Evolutionary conservation across 2,113 vertebrate species (phyloP).

Genomic region (Hucho hucho): DNA sequence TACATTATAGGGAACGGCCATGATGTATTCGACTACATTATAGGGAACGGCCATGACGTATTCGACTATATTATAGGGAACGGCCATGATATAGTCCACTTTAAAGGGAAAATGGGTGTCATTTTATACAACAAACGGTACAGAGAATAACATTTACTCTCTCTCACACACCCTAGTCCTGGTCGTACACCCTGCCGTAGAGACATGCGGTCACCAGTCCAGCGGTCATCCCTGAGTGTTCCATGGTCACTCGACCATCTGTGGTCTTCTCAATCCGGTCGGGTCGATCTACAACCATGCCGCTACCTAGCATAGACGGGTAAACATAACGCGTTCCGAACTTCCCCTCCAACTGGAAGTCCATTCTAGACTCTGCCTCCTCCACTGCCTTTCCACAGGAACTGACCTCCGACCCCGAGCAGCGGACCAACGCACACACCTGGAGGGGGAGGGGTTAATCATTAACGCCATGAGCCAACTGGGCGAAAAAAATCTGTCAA

Average conservation of each 20-base stretch:
- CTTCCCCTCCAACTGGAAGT: constrained; percentile 81
- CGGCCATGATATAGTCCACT: too few relatives aligned
- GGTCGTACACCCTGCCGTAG: constrained; percentile 86
- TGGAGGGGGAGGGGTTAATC: constrained; percentile 51
- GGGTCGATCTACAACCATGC: constrained; percentile 77
- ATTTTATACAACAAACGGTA: too few relatives aligned
- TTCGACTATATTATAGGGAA: too few relatives aligned
- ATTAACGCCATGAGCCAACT: too few relatives aligned
- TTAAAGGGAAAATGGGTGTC: too few relatives aligned
- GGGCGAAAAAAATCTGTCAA: too few relatives aligned
- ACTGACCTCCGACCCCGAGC: constrained; percentile 69
- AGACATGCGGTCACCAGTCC: constrained; percentile 86
- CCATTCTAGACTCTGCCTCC: constrained; percentile 74
- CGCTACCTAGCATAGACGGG: constrained; percentile 80
- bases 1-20: too few relatives aligned
- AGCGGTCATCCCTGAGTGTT: constrained; percentile 68
- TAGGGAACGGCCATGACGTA: too few relatives aligned
- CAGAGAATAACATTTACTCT: too few relatives aligned
- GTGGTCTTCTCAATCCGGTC: constrained; percentile 71
- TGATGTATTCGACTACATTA: too few relatives aligned
- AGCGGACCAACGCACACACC: constrained; percentile 88
- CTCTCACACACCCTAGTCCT: constrained; percentile 61
- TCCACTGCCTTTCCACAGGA: constrained; percentile 84
- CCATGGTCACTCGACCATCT: constrained; percentile 72
- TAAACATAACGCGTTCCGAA: constrained; percentile 83